Conservation (phyloP, 1,140 invertebrate species). For the Dermatophagoides farinae region DNA sequence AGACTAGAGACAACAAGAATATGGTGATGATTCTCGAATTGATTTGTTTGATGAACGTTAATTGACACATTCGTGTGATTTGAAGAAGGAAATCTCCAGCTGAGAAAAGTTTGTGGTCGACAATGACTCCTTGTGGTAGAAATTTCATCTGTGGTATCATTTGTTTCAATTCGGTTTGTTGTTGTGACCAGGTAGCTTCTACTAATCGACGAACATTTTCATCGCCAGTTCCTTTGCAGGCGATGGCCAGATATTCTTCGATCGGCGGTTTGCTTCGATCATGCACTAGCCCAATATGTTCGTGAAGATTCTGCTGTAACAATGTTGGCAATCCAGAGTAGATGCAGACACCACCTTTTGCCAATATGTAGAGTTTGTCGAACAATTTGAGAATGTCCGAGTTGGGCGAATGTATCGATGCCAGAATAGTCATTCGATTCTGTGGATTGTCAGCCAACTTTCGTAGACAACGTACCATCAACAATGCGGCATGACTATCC, state of each 20-base stretch:
- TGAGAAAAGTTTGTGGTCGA: background rate
- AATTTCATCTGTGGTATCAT: background rate
- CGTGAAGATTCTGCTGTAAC: constrained; percentile 16
- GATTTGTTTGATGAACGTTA: background rate
- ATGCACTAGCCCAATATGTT: background rate
- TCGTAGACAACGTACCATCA: background rate
- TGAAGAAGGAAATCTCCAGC: background rate
- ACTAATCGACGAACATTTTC: background rate
- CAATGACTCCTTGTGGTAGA: background rate
- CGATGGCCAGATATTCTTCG: background rate
- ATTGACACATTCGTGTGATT: background rate
- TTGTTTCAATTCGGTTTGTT: background rate
- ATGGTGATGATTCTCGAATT: background rate
- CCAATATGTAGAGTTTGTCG: constrained; percentile 12
- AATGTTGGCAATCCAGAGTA: constrained; percentile 19
- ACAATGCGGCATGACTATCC: background rate
- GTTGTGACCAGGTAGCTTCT: background rate
- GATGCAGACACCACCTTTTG: constrained; percentile 19
- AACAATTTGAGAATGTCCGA: constrained; percentile 13
- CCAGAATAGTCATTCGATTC: constrained; percentile 9
- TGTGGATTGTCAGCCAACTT: background rate
- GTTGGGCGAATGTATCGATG: constrained; percentile 15
- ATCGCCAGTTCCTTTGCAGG: background rate
- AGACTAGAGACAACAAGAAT: background rate
- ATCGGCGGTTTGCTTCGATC: background rate